Base-by-base conservation (phyloP, 2,113 vertebrate genomes). In the Campylomormyrus numenius region DNA sequence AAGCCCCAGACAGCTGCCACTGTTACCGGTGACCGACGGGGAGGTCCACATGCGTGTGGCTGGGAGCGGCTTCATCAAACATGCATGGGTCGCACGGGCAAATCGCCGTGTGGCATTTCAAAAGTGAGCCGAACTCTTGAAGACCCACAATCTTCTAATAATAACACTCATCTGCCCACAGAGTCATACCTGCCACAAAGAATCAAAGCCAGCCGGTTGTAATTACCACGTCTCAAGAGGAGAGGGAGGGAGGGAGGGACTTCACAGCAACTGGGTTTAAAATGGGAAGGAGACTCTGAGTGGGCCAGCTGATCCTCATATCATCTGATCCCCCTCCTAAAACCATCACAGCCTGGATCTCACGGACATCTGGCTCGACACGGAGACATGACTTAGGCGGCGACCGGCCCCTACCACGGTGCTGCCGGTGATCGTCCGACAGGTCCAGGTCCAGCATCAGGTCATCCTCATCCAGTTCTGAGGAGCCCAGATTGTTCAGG, bases 371-470 rank as follows among this genome's bases (percentile, higher is more conserved):
- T 19, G 74, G 35, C 74, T 39, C 74, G 39, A 19, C 35, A 85
- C 8, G 3, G 80, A 48, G 80, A 8, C 19, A 21, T 4, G 45
- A 48, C 39, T 21, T 10, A 9, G 17, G 8, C 80, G 17, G 35
- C 80, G 39, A 46, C 9, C 21, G 9, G 7, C 3, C 7, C 93
- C 95, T 97, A 99, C 98, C 98, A 17, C 97, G 96, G 70, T 88
- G 96, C 92, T 95, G 96, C 31, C 97, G 96, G 66, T 98, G 98
- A 86, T 99, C 98, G 90, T 99, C 98, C 53, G 97, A 95, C 91
- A 98, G 97, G 92, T 99, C 98, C 92, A 99, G 94, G 92, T 99
- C 98, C 92, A 99, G 95, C 98, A 99, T 99, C 27, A 99, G 94
- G 92, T 99, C 98, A 92, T 99, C 98, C 93, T 99, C 98, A 94